These are phyloP conservation scores for Aromia moschata DNA, from an alignment of 2,888 invertebrate genomes.

Conservation along the genomic window DNA sequence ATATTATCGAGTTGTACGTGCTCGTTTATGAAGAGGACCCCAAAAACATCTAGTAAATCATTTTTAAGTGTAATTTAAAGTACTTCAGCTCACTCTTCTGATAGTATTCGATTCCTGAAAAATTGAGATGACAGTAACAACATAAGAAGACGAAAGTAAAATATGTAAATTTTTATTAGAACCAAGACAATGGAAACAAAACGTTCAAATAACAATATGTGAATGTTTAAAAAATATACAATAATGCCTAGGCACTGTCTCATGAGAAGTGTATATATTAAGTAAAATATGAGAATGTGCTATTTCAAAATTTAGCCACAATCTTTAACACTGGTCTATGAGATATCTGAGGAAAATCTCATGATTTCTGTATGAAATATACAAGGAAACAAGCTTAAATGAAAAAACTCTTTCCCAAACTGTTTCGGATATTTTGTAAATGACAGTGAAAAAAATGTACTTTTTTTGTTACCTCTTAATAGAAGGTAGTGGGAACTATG, in stretches of 20 bases:
- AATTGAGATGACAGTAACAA: not conserved
- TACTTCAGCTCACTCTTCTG: too few species aligned
- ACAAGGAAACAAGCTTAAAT: too few species aligned
- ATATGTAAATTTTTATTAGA: slow-evolving; percentile 44
- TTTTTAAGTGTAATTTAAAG: too few species aligned
- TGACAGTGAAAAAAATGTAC: too few species aligned
- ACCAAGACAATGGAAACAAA: slow-evolving; percentile 56
- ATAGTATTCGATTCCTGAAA: too few species aligned
- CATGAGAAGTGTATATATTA: slow-evolving; percentile 53
- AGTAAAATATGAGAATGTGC: slow-evolving; percentile 54
- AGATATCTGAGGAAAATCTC: not conserved
- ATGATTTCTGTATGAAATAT: too few species aligned
- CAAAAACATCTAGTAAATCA: too few species aligned
- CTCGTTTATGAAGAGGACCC: too few species aligned
- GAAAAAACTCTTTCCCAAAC: too few species aligned
- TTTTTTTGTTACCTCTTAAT: too few species aligned
- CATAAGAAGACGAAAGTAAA: slow-evolving; percentile 18
- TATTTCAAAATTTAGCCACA: slow-evolving; percentile 56
- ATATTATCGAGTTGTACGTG: not conserved
- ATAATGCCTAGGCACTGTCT: slow-evolving; percentile 61
- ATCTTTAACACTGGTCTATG: slow-evolving; percentile 52
- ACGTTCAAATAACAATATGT: slow-evolving; percentile 56
- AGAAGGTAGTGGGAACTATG: too few species aligned
- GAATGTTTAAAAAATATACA: slow-evolving; percentile 61
- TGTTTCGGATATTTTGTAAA: too few species aligned